Percentiles rank a stretch among this genome's conserved stretches.
Evolutionary conservation across 2,113 vertebrate species (phyloP).

Genomic region (Pseudorectes ferrugineus): DNA sequence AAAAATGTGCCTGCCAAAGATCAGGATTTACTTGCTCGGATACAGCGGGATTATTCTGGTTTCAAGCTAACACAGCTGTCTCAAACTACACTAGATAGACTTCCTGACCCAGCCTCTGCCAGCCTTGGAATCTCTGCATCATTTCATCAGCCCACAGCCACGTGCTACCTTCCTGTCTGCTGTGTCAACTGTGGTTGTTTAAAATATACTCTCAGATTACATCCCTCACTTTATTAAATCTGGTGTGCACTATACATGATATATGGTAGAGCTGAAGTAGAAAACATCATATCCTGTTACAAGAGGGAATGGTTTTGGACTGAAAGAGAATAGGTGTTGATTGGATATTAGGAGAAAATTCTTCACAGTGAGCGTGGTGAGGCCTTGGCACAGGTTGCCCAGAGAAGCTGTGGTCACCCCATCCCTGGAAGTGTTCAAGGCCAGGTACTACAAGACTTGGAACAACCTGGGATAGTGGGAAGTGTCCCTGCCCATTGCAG

Average conservation of each 20-base stretch:
- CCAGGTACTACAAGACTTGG: not conserved
- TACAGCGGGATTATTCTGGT: not conserved
- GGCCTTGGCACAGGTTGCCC: not conserved
- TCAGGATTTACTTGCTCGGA: not conserved
- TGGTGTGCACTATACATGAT: not conserved
- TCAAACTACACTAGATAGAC: rapidly evolving
- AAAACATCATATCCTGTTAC: not conserved
- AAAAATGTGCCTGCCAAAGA: not conserved
- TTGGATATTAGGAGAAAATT: not conserved
- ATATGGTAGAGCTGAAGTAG: not conserved
- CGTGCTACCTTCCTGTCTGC: not conserved
- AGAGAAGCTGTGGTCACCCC: not conserved
- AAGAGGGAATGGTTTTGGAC: not conserved
- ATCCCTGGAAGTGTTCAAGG: not conserved
- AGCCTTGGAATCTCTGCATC: not conserved
- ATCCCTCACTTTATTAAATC: not conserved
- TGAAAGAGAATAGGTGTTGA: not conserved
- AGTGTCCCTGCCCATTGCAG: not conserved
- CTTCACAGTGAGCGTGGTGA: rapidly evolving
- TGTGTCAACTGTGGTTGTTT: not conserved
- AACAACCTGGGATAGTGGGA: not conserved
- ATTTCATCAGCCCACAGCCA: not conserved
- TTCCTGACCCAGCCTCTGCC: not conserved
- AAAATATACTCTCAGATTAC: not conserved
- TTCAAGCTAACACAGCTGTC: not conserved